Evolutionary conservation across 2,797 vertebrate genomes (phyloP).

Genomic region (Vespertilio murinus): DNA sequence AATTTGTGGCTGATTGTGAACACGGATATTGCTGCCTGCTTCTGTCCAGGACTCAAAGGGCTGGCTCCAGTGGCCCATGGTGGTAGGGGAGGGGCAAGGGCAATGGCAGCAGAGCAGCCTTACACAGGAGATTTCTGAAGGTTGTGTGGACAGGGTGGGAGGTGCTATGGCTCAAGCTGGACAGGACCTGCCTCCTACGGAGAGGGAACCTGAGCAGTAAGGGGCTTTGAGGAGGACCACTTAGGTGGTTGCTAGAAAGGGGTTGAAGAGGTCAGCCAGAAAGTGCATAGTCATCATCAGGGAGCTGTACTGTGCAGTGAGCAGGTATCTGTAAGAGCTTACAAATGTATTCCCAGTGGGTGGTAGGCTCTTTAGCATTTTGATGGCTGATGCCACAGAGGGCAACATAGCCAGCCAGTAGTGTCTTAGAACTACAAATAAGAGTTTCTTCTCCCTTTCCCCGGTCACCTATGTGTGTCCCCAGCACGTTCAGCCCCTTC

Average conservation of each 20-base stretch:
- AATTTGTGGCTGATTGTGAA: background rate
- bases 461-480: background rate
- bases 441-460: background rate
- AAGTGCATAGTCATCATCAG: background rate
- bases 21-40: background rate
- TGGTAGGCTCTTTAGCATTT: background rate
- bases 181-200: background rate
- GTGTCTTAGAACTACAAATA: background rate
- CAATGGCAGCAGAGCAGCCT: background rate
- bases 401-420: background rate
- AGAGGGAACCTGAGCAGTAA: background rate
- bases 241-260: background rate
- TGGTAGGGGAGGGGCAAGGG: background rate
- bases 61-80: background rate
- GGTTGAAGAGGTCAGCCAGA: background rate
- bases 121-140: background rate
- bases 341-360: background rate
- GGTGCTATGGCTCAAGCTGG: background rate
- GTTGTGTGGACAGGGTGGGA: background rate
- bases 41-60: background rate
- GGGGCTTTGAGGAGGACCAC: background rate
- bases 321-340: background rate
- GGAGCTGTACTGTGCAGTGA: background rate
- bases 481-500: background rate
- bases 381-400: background rate